Conservation (phyloP, 1,140 invertebrate genomes). For the Acromyrmex charruanus region DNA sequence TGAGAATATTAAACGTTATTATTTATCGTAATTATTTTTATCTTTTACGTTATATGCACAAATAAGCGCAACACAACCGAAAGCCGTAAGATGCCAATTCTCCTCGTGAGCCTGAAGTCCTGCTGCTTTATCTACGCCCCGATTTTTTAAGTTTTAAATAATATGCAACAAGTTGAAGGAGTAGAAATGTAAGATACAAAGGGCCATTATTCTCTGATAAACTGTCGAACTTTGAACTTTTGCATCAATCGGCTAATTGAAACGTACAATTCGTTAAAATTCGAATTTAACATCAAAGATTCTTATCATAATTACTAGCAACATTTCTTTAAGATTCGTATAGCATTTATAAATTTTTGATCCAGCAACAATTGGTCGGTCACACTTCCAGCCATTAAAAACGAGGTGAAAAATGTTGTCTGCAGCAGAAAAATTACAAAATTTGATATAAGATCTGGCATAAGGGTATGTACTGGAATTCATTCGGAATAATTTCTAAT, state of each 20-base stretch:
- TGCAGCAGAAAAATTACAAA: not conserved
- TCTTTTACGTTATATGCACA: not conserved
- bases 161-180: not conserved
- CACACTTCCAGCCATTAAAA: no score
- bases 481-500: no score
- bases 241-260: not conserved
- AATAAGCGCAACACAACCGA: not conserved
- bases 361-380: not conserved
- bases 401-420: not conserved
- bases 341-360: not conserved
- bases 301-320: not conserved
- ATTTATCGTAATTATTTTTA: not conserved
- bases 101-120: not conserved
- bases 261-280: not conserved
- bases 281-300: no score
- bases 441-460: not conserved
- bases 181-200: conserved; percentile 1
- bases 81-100: not conserved
- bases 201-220: not conserved
- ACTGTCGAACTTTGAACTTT: not conserved
- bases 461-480: no score
- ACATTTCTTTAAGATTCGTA: not conserved
- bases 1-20: not conserved
- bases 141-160: not conserved
- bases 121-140: not conserved